Percentiles rank a stretch among this genome's conserved stretches.
These are phyloP conservation scores for Toxostoma redivivum DNA, from an alignment of 2,113 vertebrate species.

Conservation along the genomic window DNA sequence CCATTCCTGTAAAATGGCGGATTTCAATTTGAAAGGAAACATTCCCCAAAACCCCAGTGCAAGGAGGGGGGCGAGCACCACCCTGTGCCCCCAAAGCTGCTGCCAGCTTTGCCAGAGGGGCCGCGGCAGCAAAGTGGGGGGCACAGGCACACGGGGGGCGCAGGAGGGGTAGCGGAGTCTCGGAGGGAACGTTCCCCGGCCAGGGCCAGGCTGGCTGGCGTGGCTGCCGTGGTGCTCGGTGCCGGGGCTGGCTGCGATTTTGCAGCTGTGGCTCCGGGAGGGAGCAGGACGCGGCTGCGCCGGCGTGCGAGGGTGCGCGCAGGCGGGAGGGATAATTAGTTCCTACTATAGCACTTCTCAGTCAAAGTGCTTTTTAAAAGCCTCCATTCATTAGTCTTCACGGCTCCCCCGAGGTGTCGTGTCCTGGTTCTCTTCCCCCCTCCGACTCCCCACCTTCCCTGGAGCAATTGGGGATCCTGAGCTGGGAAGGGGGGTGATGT, in stretches of 20 bases:
- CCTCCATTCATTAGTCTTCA: conserved; percentile 36
- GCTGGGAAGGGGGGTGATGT: neutral
- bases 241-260: neutral
- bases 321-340: conserved; percentile 33
- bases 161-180: neutral
- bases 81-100: neutral
- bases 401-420: conserved; percentile 13
- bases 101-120: neutral
- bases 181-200: rapidly evolving
- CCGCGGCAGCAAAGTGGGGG: rapidly evolving
- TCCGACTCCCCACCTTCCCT: neutral
- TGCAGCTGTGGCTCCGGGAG: neutral
- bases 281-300: neutral
- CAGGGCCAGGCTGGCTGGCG: neutral
- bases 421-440: conserved; percentile 26
- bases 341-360: conserved; percentile 32
- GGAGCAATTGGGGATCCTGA: neutral
- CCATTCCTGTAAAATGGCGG: neutral
- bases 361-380: conserved; percentile 49
- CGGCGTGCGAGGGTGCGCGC: neutral
- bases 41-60: neutral
- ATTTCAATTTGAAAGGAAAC: neutral
- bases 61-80: neutral
- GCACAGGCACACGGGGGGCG: rapidly evolving
- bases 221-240: neutral